phyloP scores from a whole-genome alignment of 1,140 invertebrate genomes.

The Carcinoscorpius rotundicauda region DNA sequence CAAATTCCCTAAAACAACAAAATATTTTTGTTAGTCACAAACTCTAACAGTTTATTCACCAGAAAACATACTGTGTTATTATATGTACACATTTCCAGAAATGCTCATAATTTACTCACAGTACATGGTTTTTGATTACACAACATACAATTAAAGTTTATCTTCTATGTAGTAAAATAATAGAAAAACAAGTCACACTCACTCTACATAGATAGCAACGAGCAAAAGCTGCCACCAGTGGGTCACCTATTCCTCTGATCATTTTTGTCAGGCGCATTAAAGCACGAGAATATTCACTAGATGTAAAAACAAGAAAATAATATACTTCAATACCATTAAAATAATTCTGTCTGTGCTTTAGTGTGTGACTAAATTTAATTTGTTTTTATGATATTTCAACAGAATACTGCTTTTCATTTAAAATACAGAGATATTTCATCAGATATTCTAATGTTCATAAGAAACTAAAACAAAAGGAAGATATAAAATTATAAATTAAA shows the following conservation, averaged over 20 bases:
- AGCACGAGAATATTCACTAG: constrained; percentile 56
- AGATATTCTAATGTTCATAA: too few relatives aligned
- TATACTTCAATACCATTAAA: not conserved
- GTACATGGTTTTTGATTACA: not conserved
- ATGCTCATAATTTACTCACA: not conserved
- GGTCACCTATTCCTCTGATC: constrained; percentile 86
- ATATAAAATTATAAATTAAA: too few relatives aligned
- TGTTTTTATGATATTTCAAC: not conserved
- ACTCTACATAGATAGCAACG: constrained; percentile 81
- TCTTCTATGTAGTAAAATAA: too few relatives aligned
- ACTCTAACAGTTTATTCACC: not conserved
- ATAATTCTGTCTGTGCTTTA: constrained; percentile 18
- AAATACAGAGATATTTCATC: too few relatives aligned
- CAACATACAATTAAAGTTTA: too few relatives aligned
- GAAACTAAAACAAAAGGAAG: too few relatives aligned
- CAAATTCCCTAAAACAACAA: not conserved
- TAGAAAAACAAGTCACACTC: constrained; percentile 7
- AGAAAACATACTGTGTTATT: constrained; percentile 2
- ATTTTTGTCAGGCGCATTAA: constrained; percentile 64
- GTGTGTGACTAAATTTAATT: not conserved
- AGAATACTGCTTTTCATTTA: constrained; percentile 7
- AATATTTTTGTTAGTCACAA: not conserved
- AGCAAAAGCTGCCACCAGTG: constrained; percentile 77
- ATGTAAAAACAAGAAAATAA: not conserved
- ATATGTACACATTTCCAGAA: constrained; percentile 1